Conservation (phyloP, 2,797 vertebrate genomes). For the Geotrypetes seraphini region DNA sequence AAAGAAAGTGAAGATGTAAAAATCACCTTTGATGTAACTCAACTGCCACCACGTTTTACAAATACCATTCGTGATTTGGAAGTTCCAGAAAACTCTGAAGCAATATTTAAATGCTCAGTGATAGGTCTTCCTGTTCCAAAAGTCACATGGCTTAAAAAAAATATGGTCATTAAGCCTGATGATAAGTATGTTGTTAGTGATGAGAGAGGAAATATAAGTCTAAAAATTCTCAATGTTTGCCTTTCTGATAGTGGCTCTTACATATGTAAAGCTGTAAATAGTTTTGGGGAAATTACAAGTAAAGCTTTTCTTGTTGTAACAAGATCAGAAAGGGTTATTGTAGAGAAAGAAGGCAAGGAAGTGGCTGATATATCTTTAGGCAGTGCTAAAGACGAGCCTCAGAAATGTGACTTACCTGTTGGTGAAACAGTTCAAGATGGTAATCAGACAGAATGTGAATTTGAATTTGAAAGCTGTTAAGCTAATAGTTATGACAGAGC, state of each 20-base stretch:
- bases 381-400: constrained; percentile 47
- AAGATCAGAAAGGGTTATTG: constrained; percentile 41
- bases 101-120: constrained; percentile 86
- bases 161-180: constrained; percentile 61
- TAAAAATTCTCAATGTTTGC: constrained; percentile 65
- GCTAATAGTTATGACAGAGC: constrained; percentile 63
- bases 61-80: constrained; percentile 78
- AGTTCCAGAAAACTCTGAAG: constrained; percentile 67
- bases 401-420: constrained; percentile 67
- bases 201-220: constrained; percentile 76
- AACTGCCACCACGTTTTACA: constrained; percentile 91
- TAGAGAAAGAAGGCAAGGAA: constrained; percentile 49
- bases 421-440: constrained; percentile 56
- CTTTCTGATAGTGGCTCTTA: constrained; percentile 76
- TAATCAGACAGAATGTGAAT: constrained; percentile 72
- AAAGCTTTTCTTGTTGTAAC: constrained; percentile 67
- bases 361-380: constrained; percentile 47
- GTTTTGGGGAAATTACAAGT: constrained; percentile 81
- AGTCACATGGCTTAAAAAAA: constrained; percentile 85
- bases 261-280: constrained; percentile 74
- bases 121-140: constrained; percentile 81
- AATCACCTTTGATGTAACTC: constrained; percentile 88
- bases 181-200: constrained; percentile 68
- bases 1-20: constrained; percentile 74
- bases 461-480: constrained; percentile 70